Base-by-base conservation (phyloP, 2,888 invertebrate species). In the Cenopis cana region DNA sequence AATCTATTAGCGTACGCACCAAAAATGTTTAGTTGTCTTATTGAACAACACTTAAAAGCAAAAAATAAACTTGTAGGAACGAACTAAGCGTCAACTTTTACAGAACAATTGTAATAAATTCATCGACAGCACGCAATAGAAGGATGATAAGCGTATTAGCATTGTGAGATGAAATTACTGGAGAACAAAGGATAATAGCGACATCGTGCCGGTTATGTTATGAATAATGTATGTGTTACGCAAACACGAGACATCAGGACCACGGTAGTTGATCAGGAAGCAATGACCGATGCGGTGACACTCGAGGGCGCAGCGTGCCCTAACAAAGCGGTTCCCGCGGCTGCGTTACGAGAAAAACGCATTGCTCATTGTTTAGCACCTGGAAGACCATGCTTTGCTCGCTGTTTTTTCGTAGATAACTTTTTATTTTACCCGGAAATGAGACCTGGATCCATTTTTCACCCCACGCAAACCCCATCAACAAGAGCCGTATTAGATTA, bases 221-320 rank as follows among this genome's bases (percentile, higher is more conserved):
- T 90, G 85, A 89, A 89, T 90, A 87, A 90, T 88, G 83, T 79
- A 90, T 82, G 78, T 75, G 80, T 84, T 87, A 85, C 85, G 85
- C 86, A 85, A 87, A 88, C 84, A 83, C 79, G 76, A 78, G 81
- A 79, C 82, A 77, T 81, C 77, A 68, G 74, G 83, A 82, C 81
- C 82, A 82, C 80, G 78, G 79, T 75, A 77, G 76, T 76, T 74
- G 82, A 86, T 83, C 87, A 88, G 86, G 88, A 90, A 91, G 89
- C 90, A 90, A 87, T 90, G 91, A 90, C 90, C 91, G 88, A 81
- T 74, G 81, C 83, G 81, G 81, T 74, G 81, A 80, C 84, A 81
- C 74, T 76, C 82, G 84, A 85, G 87, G 84, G 86, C 72, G 55
- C 69, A 29, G 70, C 68, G 46, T 68, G 69, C 70, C 71, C 70